A percentile compares a stretch with the other conserved stretches of the same genome.
phyloP scores from a whole-genome alignment of 2,888 invertebrate species.

The Metopia argyrocephala region DNA sequence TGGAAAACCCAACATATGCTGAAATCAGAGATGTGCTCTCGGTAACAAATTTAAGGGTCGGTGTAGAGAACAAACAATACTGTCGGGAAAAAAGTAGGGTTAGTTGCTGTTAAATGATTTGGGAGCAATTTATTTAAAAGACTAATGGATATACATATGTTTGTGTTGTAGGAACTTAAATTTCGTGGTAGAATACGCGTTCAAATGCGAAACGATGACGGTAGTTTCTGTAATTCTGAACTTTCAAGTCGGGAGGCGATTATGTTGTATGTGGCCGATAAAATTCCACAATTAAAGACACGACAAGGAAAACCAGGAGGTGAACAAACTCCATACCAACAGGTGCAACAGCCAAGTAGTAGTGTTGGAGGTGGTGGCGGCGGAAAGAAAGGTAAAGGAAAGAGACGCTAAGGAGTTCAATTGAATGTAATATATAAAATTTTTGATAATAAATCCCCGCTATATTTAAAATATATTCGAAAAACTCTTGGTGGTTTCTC shows the following conservation, averaged over 20 bases:
- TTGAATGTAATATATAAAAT: too few relatives aligned
- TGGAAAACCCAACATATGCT: conserved; percentile 96
- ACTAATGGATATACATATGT: conserved; percentile 26
- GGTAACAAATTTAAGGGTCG: conserved; percentile 89
- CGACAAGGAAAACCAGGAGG: conserved; percentile 80
- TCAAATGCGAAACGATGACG: conserved; percentile 94
- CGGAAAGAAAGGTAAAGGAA: conserved; percentile 77
- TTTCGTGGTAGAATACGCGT: conserved; percentile 94
- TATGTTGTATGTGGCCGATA: conserved; percentile 87
- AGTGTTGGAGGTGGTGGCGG: conserved; percentile 69
- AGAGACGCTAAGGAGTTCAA: conserved; percentile 69
- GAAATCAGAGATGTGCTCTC: conserved; percentile 96
- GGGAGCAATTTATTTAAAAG: conserved; percentile 56
- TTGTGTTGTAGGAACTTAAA: conserved; percentile 86
- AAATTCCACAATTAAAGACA: conserved; percentile 94
- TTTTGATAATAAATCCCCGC: too few relatives aligned
- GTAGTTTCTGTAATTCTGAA: conserved; percentile 84
- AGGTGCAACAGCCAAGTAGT: conserved; percentile 65
- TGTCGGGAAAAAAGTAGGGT: conserved; percentile 92
- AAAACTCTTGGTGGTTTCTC: too few relatives aligned
- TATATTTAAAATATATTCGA: too few relatives aligned
- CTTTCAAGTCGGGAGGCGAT: conserved; percentile 88
- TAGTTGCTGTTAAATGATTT: conserved; percentile 45
- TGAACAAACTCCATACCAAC: conserved; percentile 64
- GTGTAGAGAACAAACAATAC: conserved; percentile 95